Evolutionary conservation across 1,140 invertebrate species (phyloP).

Genomic region (Chymomyza costata): DNA sequence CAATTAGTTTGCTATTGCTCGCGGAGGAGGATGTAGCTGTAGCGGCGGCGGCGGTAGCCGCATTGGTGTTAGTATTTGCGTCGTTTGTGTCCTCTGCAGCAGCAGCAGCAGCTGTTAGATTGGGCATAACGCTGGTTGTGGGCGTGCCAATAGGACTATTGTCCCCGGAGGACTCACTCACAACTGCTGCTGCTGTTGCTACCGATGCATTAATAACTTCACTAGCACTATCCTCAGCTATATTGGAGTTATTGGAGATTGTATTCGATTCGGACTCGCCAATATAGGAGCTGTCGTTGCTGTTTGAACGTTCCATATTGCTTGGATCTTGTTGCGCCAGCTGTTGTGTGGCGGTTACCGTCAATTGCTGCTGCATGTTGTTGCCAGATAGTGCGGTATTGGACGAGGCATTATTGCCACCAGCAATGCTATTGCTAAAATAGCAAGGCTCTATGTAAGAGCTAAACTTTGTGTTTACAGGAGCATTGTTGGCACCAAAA

Average conservation of each 20-base stretch:
- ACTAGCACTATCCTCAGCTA: constrained; percentile 6
- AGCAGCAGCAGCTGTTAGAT: neutral
- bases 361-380: constrained; percentile 10
- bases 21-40: neutral
- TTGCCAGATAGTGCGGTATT: neutral
- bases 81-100: neutral
- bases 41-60: neutral
- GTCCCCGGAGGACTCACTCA: constrained; percentile 32
- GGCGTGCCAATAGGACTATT: constrained; percentile 43
- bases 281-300: constrained; percentile 36
- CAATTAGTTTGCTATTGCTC: constrained; percentile 62
- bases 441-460: constrained; percentile 63
- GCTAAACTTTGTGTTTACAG: constrained; percentile 45
- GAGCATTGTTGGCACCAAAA: constrained; percentile 19
- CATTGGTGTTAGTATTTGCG: neutral
- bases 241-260: constrained; percentile 13
- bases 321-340: constrained; percentile 19
- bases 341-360: constrained; percentile 18
- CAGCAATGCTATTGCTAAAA: constrained; percentile 33
- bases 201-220: constrained; percentile 4
- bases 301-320: constrained; percentile 33
- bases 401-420: constrained; percentile 1
- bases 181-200: too few species aligned
- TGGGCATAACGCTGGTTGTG: constrained; percentile 8
- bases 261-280: constrained; percentile 1